Percentiles rank a stretch among this genome's conserved stretches.
phyloP scores from a whole-genome alignment of 30 jellyfish, hydroid and myxozoan species.

The Hydra vulgaris region DNA sequence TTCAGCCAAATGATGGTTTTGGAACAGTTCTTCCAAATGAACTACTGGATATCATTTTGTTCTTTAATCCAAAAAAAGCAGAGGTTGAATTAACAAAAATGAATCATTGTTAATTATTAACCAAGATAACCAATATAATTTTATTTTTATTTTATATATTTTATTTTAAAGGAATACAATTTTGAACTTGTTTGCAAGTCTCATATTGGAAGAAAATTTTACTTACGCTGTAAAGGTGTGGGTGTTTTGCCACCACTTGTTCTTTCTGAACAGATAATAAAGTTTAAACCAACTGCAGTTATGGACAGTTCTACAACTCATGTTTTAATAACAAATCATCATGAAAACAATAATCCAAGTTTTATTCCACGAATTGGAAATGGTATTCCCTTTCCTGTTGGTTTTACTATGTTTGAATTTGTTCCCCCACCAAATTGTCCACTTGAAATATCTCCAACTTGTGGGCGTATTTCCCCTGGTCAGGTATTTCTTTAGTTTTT shows the following conservation, averaged over 20 bases:
- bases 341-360: slow-evolving; percentile 52
- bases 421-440: slow-evolving; percentile 48
- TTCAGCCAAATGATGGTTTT: slow-evolving; percentile 96
- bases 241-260: slow-evolving; percentile 80
- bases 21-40: slow-evolving; percentile 89
- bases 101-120: not conserved
- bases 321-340: slow-evolving; percentile 54
- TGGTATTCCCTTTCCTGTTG: slow-evolving; percentile 79
- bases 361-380: slow-evolving; percentile 82
- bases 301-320: slow-evolving; percentile 52
- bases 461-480: slow-evolving; percentile 79
- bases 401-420: slow-evolving; percentile 80
- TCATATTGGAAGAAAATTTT: slow-evolving; percentile 78
- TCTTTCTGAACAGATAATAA: slow-evolving; percentile 51
- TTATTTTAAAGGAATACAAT: slow-evolving; percentile 44
- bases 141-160: not conserved
- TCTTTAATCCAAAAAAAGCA: slow-evolving; percentile 81
- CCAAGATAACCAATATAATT: too few species aligned
- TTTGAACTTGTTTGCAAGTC: slow-evolving; percentile 74
- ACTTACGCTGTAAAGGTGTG: slow-evolving; percentile 55
- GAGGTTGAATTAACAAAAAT: slow-evolving; percentile 36
- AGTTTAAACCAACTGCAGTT: slow-evolving; percentile 76
- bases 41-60: slow-evolving; percentile 30
- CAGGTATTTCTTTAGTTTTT: slow-evolving; percentile 51
- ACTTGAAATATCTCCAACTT: slow-evolving; percentile 61